Percentiles rank a stretch among this genome's conserved stretches.
These are phyloP conservation scores for Esox masquinongy DNA, from an alignment of 2,797 vertebrate genomes.

Conservation along the genomic window DNA sequence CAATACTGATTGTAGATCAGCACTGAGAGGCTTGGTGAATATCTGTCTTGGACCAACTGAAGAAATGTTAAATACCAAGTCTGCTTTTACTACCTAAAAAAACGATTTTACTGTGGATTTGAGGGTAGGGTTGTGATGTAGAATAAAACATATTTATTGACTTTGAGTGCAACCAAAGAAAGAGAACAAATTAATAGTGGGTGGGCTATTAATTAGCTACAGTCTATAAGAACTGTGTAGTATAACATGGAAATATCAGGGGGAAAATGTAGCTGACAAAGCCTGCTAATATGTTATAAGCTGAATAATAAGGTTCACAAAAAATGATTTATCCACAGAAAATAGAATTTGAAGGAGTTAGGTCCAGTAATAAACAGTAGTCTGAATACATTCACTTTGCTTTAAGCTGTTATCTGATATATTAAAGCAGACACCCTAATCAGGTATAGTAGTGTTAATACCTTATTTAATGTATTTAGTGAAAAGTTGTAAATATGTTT, in stretches of 20 bases:
- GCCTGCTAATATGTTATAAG: background rate
- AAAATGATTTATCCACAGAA: constrained; percentile 7
- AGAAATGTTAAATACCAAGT: background rate
- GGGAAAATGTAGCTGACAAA: constrained; percentile 14
- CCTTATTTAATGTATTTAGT: constrained; percentile 44
- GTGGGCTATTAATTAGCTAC: background rate
- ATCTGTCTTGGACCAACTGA: background rate
- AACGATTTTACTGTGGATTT: background rate
- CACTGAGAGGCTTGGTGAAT: background rate
- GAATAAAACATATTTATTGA: background rate
- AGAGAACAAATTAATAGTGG: background rate
- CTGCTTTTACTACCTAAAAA: background rate
- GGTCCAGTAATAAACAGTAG: background rate
- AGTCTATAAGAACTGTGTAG: background rate
- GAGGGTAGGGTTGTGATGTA: background rate
- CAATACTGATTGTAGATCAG: background rate
- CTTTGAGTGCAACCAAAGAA: background rate
- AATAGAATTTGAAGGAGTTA: constrained; percentile 2
- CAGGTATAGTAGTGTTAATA: constrained; percentile 26
- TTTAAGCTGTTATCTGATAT: background rate
- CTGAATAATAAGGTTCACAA: constrained; percentile 6
- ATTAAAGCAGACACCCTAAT: constrained; percentile 6
- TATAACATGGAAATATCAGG: constrained; percentile 4
- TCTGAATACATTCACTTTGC: background rate
- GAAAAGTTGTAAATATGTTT: constrained; percentile 58